Evolutionary conservation across 2,113 vertebrate genomes (phyloP), one percentile per base, ranked within the genome.

Genomic region (Bungarus multicinctus): DNA sequence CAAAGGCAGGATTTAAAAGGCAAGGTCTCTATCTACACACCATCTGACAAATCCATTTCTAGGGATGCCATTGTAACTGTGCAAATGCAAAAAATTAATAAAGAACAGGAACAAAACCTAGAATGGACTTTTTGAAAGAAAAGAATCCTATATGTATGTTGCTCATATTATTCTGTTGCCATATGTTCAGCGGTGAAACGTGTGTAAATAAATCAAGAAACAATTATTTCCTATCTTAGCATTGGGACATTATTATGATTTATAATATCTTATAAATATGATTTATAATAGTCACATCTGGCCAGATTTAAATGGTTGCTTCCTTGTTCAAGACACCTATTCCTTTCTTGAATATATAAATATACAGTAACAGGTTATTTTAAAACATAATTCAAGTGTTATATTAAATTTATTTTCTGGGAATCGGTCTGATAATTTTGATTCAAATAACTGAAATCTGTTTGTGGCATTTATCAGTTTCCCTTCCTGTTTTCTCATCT

Each of bases 371-470:
- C 55, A 95, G 92, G 2, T 0, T 30, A 90, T 90, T 92, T 39
- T 93, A 90, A 53, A 14, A 89, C 43, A 22, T 93, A 25, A 93
- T 93, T 91, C 58, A 22, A 55, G 22, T 89, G 25, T 14, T 52
- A 2, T 5, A n/a, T 57, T 92, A 89, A 92, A 95, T 39, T 47
- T 85, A 2, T 91, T 93, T 92, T 64, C 94, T 5, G 27, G 81
- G 74, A 92, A 91, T 4, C 14, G 0, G 81, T 57, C 1, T 69
- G 93, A 86, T 11, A 97, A 92, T 87, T 16, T 81, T 16, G n/a
- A 85, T 89, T 93, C 55, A 90, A 95, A 95, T 91, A 94, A 93
- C 89, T 93, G 43, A 43, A 93, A 97, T 87, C 93, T 93, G 85
- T 87, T 25, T 86, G 14, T 86, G 4, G 89, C 93, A 74, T 95